phyloP scores from a whole-genome alignment of 2,113 vertebrate genomes.

The Lipophrys pholis region DNA sequence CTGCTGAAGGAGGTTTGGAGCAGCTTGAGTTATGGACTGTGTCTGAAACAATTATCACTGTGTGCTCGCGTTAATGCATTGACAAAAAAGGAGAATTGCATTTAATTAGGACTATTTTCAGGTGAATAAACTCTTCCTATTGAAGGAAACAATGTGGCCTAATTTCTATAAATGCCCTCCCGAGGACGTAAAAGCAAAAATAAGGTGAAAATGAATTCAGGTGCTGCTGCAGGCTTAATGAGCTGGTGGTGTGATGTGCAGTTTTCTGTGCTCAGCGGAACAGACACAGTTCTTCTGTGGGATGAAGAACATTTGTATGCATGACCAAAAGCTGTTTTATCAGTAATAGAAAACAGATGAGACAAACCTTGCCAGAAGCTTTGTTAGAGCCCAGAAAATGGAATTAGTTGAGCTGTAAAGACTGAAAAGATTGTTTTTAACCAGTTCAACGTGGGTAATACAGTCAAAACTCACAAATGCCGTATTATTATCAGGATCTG shows the following conservation, averaged over 20 bases:
- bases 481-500: too few relatives aligned
- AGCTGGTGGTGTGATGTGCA: background rate
- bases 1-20: too few relatives aligned
- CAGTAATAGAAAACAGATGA: too few relatives aligned
- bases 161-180: background rate
- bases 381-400: background rate
- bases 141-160: background rate
- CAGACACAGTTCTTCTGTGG: background rate
- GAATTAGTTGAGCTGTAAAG: too few relatives aligned
- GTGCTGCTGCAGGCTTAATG: background rate
- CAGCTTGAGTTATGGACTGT: too few relatives aligned
- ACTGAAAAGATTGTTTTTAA: too few relatives aligned
- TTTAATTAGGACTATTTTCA: background rate
- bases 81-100: background rate
- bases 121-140: background rate
- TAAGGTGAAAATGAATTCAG: background rate
- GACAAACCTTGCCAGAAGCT: background rate
- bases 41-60: too few relatives aligned
- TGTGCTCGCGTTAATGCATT: too few relatives aligned
- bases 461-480: too few relatives aligned
- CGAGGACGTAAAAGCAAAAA: background rate
- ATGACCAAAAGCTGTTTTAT: background rate
- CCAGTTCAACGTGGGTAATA: too few relatives aligned
- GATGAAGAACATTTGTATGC: background rate
- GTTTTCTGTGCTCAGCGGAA: too few relatives aligned